phyloP scores from a whole-genome alignment of 2,888 invertebrate genomes.

The Gandaritis pyraliata region DNA sequence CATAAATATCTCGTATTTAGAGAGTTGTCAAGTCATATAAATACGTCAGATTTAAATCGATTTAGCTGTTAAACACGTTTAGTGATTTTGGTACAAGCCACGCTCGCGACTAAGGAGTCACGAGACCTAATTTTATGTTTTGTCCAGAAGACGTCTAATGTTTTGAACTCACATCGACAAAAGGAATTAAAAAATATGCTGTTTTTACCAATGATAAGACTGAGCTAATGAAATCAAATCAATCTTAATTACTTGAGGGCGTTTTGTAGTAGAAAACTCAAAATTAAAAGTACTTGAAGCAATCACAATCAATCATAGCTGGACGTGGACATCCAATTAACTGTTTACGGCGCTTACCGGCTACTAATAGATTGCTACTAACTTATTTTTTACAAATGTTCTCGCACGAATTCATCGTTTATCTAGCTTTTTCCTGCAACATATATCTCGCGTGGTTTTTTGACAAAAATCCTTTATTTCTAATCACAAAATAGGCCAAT shows the following conservation, averaged over 20 bases:
- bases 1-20: too few relatives aligned
- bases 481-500: too few relatives aligned
- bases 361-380: conserved; percentile 33
- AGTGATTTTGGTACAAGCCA: too few relatives aligned
- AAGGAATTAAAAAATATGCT: too few relatives aligned
- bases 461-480: too few relatives aligned
- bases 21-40: too few relatives aligned
- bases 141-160: too few relatives aligned
- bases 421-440: not conserved
- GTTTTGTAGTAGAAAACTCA: conserved; percentile 15
- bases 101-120: too few relatives aligned
- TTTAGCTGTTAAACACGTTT: too few relatives aligned
- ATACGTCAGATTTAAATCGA: too few relatives aligned
- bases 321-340: conserved; percentile 37
- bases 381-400: conserved; percentile 16
- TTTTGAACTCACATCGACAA: too few relatives aligned
- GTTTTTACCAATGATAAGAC: not conserved
- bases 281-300: conserved; percentile 17
- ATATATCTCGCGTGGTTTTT: not conserved
- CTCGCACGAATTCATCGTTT: not conserved
- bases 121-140: too few relatives aligned
- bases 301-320: conserved; percentile 41
- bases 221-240: conserved; percentile 36
- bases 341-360: conserved; percentile 29
- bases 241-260: conserved; percentile 37